Percentiles rank a stretch among this genome's conserved stretches.
These are phyloP conservation scores for Poeciliopsis retropinna DNA, from an alignment of 2,113 vertebrate genomes.

Conservation along the genomic window DNA sequence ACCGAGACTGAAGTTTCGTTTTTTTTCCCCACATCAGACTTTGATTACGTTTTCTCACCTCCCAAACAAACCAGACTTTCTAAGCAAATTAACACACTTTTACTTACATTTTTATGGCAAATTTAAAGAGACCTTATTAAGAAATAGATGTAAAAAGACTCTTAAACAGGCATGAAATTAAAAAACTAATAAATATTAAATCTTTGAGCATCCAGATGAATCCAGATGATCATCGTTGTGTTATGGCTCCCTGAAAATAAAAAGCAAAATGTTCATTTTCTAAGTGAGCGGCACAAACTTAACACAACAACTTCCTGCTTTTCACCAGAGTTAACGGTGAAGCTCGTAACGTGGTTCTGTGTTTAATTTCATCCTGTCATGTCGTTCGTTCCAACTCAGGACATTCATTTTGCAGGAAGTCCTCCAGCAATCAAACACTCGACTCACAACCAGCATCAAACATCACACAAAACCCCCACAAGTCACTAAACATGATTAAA, in stretches of 20 bases:
- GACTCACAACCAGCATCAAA: no score
- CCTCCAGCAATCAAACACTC: no score
- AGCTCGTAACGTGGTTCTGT: no score
- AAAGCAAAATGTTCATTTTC: background rate
- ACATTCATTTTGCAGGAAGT: no score
- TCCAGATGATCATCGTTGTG: background rate
- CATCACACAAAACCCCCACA: no score
- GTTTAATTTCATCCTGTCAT: background rate
- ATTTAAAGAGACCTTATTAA: background rate
- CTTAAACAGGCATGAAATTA: background rate
- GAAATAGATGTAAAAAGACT: no score
- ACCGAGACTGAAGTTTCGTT: no score
- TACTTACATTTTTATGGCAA: background rate
- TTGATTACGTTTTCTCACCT: no score
- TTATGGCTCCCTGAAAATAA: background rate
- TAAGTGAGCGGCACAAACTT: background rate
- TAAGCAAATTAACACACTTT: no score
- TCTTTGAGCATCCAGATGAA: background rate
- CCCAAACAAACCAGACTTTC: no score
- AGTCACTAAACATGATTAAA: no score
- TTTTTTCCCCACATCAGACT: no score
- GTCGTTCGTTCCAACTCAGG: background rate
- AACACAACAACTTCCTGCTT: background rate
- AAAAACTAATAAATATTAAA: background rate
- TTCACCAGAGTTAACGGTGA: background rate